Evolutionary conservation across 2,888 invertebrate genomes (phyloP).

Genomic region (Cataglyphis livida): DNA sequence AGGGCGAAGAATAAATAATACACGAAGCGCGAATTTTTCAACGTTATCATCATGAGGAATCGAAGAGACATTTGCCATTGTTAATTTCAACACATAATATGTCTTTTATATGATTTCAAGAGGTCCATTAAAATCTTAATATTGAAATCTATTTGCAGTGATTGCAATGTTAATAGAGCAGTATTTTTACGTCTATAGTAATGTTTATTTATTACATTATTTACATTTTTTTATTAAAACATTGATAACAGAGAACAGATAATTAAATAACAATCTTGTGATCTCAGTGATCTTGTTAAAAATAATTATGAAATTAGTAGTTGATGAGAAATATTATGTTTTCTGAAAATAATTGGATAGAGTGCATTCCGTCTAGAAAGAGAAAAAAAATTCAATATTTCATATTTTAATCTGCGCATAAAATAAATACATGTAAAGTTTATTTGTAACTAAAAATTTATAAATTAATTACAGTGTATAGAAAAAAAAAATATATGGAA

Average conservation of each 20-base stretch:
- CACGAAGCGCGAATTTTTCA: neutral
- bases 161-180: neutral
- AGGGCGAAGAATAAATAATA: slow-evolving; percentile 20
- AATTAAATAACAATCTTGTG: slow-evolving; percentile 8
- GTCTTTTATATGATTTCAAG: neutral
- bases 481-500: neutral
- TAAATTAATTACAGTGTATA: neutral
- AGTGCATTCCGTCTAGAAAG: neutral
- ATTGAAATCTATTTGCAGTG: neutral
- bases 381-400: neutral
- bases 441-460: neutral
- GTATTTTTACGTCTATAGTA: neutral
- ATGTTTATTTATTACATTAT: neutral
- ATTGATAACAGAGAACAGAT: neutral
- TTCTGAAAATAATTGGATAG: slow-evolving; percentile 31
- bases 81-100: neutral
- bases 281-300: neutral
- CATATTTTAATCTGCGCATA: neutral
- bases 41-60: too few species aligned
- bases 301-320: slow-evolving; percentile 5
- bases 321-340: slow-evolving; percentile 11
- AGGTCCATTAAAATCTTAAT: neutral
- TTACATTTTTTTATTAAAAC: neutral
- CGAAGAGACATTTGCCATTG: neutral
- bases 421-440: neutral